These are phyloP conservation scores for Tipula helvola DNA, from an alignment of 2,888 invertebrate species.

Conservation along the genomic window DNA sequence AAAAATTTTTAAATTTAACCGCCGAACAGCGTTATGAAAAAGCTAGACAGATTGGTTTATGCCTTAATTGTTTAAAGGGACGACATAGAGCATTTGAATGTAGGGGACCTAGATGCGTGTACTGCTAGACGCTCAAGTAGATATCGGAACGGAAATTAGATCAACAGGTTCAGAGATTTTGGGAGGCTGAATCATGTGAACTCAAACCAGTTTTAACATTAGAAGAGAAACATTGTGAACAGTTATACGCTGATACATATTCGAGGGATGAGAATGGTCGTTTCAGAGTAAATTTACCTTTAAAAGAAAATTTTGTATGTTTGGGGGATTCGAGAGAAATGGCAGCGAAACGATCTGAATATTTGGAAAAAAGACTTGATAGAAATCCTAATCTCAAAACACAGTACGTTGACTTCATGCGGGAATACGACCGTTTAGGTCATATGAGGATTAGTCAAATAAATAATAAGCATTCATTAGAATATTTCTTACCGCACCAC, in stretches of 20 bases:
- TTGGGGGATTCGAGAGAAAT: background rate
- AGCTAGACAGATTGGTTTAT: background rate
- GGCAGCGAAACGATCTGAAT: too few species aligned
- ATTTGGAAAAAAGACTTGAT: too few species aligned
- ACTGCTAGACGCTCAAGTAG: background rate
- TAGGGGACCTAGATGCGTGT: background rate
- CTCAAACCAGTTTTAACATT: too few species aligned
- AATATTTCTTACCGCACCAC: conserved; percentile 11
- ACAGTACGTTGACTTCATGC: background rate
- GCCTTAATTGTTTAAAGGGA: background rate
- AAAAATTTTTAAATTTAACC: too few species aligned
- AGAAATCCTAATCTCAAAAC: too few species aligned
- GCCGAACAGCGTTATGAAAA: background rate
- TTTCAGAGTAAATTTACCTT: background rate
- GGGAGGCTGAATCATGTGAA: background rate
- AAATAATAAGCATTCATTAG: too few species aligned
- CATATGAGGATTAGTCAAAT: background rate
- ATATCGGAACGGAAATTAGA: background rate
- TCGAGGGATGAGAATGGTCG: background rate
- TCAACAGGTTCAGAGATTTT: background rate
- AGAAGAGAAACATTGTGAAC: too few species aligned
- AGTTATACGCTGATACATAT: background rate
- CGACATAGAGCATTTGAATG: background rate
- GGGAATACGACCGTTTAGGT: background rate
- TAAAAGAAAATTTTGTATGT: background rate